Evolutionary conservation across 1,140 invertebrate genomes (phyloP).

Genomic region (Brachionus paranguensis): DNA sequence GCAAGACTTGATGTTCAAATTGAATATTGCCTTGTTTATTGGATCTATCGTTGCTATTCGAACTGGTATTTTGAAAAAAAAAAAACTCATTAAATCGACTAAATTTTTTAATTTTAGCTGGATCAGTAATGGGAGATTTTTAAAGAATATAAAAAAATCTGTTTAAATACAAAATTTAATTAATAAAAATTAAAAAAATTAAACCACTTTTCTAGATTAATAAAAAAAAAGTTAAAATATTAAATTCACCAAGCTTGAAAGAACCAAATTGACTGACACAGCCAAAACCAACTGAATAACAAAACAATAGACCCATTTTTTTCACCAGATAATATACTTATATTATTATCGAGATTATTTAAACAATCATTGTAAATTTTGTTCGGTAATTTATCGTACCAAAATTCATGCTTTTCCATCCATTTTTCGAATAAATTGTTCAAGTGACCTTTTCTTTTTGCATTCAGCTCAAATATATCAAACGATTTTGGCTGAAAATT

Average conservation of each 20-base stretch:
- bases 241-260: background rate
- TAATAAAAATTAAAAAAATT: background rate
- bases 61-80: background rate
- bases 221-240: background rate
- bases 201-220: background rate
- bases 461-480: slow-evolving; percentile 6
- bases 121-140: background rate
- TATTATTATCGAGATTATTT: background rate
- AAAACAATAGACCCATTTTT: background rate
- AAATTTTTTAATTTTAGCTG: background rate
- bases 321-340: background rate
- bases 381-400: slow-evolving; percentile 34
- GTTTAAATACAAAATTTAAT: background rate
- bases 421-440: background rate
- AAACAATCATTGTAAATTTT: slow-evolving; percentile 22
- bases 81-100: background rate
- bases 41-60: slow-evolving; percentile 23
- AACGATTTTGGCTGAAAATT: background rate
- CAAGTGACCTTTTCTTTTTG: background rate
- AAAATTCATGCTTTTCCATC: slow-evolving; percentile 17
- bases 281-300: background rate
- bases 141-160: background rate
- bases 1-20: slow-evolving; percentile 39
- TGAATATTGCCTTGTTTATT: slow-evolving; percentile 28
- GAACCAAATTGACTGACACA: background rate